These are phyloP conservation scores for Lasioglossum morio DNA, from an alignment of 2,888 invertebrate species.

Conservation along the genomic window DNA sequence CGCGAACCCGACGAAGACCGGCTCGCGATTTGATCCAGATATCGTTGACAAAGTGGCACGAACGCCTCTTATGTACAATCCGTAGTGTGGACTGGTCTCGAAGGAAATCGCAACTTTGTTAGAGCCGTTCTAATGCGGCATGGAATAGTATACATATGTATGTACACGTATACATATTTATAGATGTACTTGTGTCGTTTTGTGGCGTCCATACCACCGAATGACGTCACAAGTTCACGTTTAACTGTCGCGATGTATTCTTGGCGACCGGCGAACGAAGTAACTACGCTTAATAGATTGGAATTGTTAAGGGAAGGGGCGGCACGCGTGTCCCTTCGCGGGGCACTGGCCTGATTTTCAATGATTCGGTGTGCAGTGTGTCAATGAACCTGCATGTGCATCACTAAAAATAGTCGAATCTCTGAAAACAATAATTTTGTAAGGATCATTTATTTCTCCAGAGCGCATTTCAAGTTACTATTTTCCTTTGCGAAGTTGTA, in stretches of 20 bases:
- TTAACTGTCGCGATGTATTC: conserved; percentile 35
- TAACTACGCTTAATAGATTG: conserved; percentile 53
- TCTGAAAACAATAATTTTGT: background rate
- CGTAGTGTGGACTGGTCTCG: conserved; percentile 12
- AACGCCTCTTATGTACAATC: conserved; percentile 14
- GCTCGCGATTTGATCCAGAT: conserved; percentile 32
- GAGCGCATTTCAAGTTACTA: too few species aligned
- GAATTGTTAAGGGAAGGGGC: conserved; percentile 55
- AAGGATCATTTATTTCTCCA: background rate
- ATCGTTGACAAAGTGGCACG: conserved; percentile 35
- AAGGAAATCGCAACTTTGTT: conserved; percentile 40
- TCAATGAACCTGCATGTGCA: background rate
- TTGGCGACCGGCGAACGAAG: conserved; percentile 31
- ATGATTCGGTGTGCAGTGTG: conserved; percentile 1
- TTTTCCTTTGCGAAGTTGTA: too few species aligned
- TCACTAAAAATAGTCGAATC: background rate
- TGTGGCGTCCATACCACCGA: background rate
- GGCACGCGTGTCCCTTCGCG: conserved; percentile 38
- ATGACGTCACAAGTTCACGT: conserved; percentile 35
- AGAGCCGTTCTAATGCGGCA: background rate
- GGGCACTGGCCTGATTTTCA: conserved; percentile 60
- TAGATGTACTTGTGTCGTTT: background rate
- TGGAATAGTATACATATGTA: background rate
- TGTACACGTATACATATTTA: background rate
- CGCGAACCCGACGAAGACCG: background rate